A percentile compares a stretch with the other conserved stretches of the same genome.
Conservation (phyloP, 2,113 vertebrate genomes). For the Cyprinodon variegatus region DNA sequence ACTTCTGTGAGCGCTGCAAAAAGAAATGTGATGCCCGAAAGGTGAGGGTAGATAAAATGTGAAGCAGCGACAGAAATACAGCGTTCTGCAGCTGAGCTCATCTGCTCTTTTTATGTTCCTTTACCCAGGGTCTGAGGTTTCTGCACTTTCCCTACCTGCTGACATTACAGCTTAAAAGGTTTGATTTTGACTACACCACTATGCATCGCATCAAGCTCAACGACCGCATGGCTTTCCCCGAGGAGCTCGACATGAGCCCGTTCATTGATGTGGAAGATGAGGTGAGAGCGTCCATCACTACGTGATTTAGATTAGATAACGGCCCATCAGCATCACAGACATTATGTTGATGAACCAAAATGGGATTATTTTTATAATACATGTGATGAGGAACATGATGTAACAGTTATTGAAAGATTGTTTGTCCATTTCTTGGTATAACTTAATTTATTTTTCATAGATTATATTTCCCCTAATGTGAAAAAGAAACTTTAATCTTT, state of each 20-base stretch:
- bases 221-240: slow-evolving; percentile 98
- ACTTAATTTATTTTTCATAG: not conserved
- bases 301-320: slow-evolving; percentile 20
- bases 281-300: slow-evolving; percentile 76
- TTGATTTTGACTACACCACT: slow-evolving; percentile 99
- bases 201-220: slow-evolving; percentile 99
- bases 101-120: slow-evolving; percentile 19
- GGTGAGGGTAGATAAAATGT: slow-evolving; percentile 76
- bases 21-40: slow-evolving; percentile 99
- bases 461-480: not conserved
- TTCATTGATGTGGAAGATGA: slow-evolving; percentile 98
- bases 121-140: slow-evolving; percentile 91
- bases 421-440: not conserved
- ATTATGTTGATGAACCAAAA: not conserved
- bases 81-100: not conserved
- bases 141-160: slow-evolving; percentile 97
- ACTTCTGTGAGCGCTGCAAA: slow-evolving; percentile 98
- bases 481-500: not conserved
- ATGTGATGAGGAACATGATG: not conserved
- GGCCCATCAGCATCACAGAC: not conserved
- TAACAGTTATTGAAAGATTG: not conserved
- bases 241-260: slow-evolving; percentile 96
- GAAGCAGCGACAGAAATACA: not conserved
- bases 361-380: not conserved
- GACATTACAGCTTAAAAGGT: slow-evolving; percentile 96